Evolutionary conservation across 2,797 vertebrate genomes (phyloP).

Genomic region (Melanotaenia boesemani): DNA sequence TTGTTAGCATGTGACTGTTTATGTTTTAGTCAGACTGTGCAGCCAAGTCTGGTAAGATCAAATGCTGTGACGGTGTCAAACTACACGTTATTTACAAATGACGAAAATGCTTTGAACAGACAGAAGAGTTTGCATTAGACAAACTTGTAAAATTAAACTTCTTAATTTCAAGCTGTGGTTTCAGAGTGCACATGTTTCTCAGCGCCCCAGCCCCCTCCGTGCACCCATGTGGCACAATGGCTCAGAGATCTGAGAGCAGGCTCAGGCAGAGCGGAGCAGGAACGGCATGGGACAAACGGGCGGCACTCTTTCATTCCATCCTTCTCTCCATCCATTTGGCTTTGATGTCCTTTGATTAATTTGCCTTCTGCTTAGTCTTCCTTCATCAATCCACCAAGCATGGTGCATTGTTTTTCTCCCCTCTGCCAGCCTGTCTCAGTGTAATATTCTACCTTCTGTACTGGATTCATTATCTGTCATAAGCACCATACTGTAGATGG

Average conservation of each 20-base stretch:
- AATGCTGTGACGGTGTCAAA: conserved; percentile 12
- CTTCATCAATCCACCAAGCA: conserved; percentile 53
- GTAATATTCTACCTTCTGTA: conserved; percentile 12
- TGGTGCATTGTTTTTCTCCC: conserved; percentile 29
- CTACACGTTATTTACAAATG: not conserved
- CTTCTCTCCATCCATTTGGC: conserved; percentile 60
- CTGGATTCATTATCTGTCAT: not conserved
- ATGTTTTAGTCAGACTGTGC: conserved; percentile 30
- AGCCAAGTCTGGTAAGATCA: conserved; percentile 14
- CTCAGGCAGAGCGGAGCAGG: conserved; percentile 74
- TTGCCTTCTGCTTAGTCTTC: conserved; percentile 70
- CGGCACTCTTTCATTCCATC: conserved; percentile 79
- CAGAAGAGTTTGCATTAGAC: conserved; percentile 1
- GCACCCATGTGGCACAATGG: conserved; percentile 74
- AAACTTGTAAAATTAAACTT: conserved; percentile 4
- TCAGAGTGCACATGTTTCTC: conserved; percentile 49
- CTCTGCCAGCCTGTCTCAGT: conserved; percentile 20
- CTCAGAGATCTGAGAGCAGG: conserved; percentile 76
- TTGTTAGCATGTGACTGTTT: conserved; percentile 50
- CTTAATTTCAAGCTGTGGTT: conserved; percentile 24
- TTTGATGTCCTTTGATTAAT: conserved; percentile 85
- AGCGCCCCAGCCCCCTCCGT: conserved; percentile 65
- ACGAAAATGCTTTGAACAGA: not conserved
- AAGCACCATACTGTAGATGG: not conserved
- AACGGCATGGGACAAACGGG: conserved; percentile 74